Evolutionary conservation across 2,797 vertebrate species (phyloP).

Genomic region (Synanceia verrucosa): DNA sequence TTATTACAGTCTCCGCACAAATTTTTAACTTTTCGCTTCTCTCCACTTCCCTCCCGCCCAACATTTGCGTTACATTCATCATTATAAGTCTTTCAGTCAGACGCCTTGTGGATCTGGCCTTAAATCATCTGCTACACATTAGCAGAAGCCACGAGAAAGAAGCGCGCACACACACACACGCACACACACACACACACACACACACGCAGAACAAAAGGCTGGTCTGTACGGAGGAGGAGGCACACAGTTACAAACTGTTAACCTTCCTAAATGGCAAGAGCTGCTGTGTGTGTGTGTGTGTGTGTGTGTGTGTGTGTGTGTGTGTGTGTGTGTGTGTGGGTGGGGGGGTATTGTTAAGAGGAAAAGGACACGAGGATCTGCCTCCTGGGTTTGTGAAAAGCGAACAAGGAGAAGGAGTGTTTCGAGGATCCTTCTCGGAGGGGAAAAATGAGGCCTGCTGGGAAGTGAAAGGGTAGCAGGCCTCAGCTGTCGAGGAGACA

Average conservation of each 20-base stretch:
- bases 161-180: slow-evolving; percentile 22
- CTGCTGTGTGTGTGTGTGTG: slow-evolving; percentile 46
- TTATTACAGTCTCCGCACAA: neutral
- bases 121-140: slow-evolving; percentile 83
- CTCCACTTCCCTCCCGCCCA: slow-evolving; percentile 38
- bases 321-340: slow-evolving; percentile 52
- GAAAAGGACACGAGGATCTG: slow-evolving; percentile 65
- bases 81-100: slow-evolving; percentile 67
- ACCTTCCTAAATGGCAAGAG: slow-evolving; percentile 70
- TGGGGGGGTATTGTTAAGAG: slow-evolving; percentile 54
- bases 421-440: slow-evolving; percentile 62
- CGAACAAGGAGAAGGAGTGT: slow-evolving; percentile 67
- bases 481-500: slow-evolving; percentile 52
- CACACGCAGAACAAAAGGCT: slow-evolving; percentile 65
- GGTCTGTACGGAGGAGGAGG: slow-evolving; percentile 70
- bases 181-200: neutral
- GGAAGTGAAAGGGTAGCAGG: slow-evolving; percentile 36
- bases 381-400: slow-evolving; percentile 51
- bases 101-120: slow-evolving; percentile 54
- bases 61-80: slow-evolving; percentile 70
- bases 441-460: slow-evolving; percentile 59
- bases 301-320: slow-evolving; percentile 36
- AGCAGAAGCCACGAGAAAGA: slow-evolving; percentile 62
- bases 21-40: neutral
- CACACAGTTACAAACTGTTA: slow-evolving; percentile 71